Evolutionary conservation across 2,113 vertebrate genomes (phyloP).

Genomic region (Zeus faber): DNA sequence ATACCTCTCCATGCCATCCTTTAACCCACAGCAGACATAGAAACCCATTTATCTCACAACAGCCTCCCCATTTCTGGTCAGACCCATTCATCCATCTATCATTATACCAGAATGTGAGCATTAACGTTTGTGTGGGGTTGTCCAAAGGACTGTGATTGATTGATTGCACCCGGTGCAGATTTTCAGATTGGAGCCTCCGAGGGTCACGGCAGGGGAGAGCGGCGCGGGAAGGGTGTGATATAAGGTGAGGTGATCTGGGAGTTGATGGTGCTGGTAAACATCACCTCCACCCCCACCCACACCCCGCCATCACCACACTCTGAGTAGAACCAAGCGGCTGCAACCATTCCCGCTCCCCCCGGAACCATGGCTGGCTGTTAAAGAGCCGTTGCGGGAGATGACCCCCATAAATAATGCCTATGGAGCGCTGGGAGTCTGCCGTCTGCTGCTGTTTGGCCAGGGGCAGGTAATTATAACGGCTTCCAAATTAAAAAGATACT

Average conservation of each 20-base stretch:
- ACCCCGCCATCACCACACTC: constrained; percentile 6
- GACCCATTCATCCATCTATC: too few species aligned
- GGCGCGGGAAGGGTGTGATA: constrained; percentile 10
- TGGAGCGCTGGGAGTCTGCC: constrained; percentile 18
- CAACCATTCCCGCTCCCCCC: constrained; percentile 4
- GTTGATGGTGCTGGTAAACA: too few species aligned
- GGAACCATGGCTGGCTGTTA: constrained; percentile 23
- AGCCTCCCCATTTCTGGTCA: too few species aligned
- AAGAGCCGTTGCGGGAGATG: constrained; percentile 21
- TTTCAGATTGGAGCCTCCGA: constrained; percentile 46
- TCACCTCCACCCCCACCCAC: constrained; percentile 8
- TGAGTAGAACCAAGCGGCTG: not conserved
- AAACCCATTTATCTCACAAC: too few species aligned
- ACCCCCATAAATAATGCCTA: constrained; percentile 55
- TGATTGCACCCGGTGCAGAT: constrained; percentile 12
- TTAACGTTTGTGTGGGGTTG: constrained; percentile 4
- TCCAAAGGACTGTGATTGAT: constrained; percentile 36
- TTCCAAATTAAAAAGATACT: constrained; percentile 42
- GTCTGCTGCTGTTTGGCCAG: constrained; percentile 37
- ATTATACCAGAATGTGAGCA: too few species aligned
- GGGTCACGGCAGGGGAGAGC: constrained; percentile 24
- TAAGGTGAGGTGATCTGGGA: constrained; percentile 33
- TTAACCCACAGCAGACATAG: too few species aligned
- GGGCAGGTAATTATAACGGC: constrained; percentile 43
- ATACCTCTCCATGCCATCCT: too few species aligned